Evolutionary conservation across 2,888 invertebrate species (phyloP), one percentile per base, ranked within the genome.

Genomic region (Aleiodes alternator): DNA sequence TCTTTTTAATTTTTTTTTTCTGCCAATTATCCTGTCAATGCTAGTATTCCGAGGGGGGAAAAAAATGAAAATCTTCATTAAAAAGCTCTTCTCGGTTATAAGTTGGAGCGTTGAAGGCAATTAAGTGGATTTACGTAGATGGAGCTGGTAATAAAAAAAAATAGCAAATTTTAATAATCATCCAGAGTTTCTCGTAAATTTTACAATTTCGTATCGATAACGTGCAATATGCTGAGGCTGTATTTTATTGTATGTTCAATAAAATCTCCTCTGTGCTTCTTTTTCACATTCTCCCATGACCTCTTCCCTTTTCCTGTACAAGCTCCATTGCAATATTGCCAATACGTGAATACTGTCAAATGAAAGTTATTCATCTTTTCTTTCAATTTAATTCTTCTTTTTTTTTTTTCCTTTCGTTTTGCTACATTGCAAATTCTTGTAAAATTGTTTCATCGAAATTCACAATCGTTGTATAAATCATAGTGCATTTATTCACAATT

Each of bases 161-260:
- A 38, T 34, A 31, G 48, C 16, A 48, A 48, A 71, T 75, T 64
- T 75, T 70, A 75, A 75, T 75, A 75, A 75, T 68, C 56, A 55
- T 64, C 34, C 23, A 23, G 55, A 71, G 23, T 12, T n/a, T 14
- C 48, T 71, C 71, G 55, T 75, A 75, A 75, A 75, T 75, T 70
- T 34, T 29, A 76, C 78, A 76, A 77, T 57, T 80, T 79, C 79
- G 78, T 78, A 78, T 23, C 80, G 80, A 76, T 48, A 68, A 34
- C 50, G 78, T 76, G 81, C 84, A 85, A 84, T 85, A 82, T 81
- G 79, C 75, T 79, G 75, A 72, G 80, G 83, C 73, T 57, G 75
- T 80, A 80, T 78, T 84, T 87, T 84, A 85, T 84, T 79, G 82
- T 81, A 80, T 75, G 77, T 83, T 86, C 84, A 84, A 84, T 85